A percentile compares a stretch with the other conserved stretches of the same genome.
Conservation (phyloP, 1,140 invertebrate species). For the Aphaenogaster floridana region DNA sequence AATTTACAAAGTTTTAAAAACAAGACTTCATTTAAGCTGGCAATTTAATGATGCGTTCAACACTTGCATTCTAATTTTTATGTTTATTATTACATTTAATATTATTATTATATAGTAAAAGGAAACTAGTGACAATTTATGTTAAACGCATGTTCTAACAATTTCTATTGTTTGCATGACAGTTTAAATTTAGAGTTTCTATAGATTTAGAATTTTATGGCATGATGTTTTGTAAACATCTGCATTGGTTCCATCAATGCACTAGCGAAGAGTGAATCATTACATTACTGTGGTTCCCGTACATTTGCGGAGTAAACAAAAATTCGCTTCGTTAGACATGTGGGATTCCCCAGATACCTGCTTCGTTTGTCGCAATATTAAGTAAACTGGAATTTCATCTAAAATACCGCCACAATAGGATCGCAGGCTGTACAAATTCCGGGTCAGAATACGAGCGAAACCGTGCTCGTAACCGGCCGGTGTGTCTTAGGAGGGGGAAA, state of each 20-base stretch:
- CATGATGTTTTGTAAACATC: neutral
- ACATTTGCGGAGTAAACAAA: conserved; percentile 32
- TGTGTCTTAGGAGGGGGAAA: conserved; percentile 16
- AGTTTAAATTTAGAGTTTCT: neutral
- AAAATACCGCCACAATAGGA: conserved; percentile 22
- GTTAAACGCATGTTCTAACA: neutral
- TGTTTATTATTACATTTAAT: neutral
- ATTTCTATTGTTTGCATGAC: neutral
- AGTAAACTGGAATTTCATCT: conserved; percentile 36
- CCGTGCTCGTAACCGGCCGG: conserved; percentile 1
- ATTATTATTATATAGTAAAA: neutral
- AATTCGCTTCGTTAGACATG: conserved; percentile 9
- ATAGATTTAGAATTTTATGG: neutral
- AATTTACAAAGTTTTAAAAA: neutral
- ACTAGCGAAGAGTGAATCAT: neutral
- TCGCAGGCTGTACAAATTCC: conserved; percentile 34
- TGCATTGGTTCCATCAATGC: neutral
- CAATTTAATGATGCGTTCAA: neutral
- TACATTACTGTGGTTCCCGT: neutral
- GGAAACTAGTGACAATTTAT: neutral
- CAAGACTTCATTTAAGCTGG: neutral
- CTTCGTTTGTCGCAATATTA: conserved; percentile 23
- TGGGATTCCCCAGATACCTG: neutral
- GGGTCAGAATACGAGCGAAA: conserved; percentile 29
- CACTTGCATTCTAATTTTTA: neutral